Conservation (phyloP, 2,113 vertebrate genomes). For the Parus major region DNA sequence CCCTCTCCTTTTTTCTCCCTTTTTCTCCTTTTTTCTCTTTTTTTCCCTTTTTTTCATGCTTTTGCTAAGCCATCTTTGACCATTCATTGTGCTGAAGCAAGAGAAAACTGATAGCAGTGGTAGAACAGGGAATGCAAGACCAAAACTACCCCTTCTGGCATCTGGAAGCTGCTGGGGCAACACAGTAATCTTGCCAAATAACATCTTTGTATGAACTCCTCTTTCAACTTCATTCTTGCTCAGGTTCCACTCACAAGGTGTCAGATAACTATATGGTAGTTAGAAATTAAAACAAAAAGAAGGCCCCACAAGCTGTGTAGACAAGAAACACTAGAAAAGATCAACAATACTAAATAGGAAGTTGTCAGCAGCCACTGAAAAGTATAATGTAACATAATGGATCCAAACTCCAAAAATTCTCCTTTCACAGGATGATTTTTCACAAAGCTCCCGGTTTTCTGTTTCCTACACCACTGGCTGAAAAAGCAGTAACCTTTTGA, state of each 20-base stretch:
- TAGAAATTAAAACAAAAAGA: slow-evolving; percentile 17
- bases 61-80: not conserved
- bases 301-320: not conserved
- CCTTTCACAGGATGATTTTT: not conserved
- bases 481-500: slow-evolving; percentile 8
- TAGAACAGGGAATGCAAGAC: not conserved
- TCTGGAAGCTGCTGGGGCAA: not conserved
- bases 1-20: fast-evolving
- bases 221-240: not conserved
- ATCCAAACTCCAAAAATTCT: not conserved
- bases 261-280: not conserved
- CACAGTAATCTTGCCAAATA: not conserved
- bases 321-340: not conserved
- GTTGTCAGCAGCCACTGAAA: not conserved
- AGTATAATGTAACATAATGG: not conserved
- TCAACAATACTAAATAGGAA: not conserved
- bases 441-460: not conserved
- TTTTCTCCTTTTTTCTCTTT: fast-evolving
- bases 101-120: not conserved
- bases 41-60: fast-evolving
- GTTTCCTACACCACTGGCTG: not conserved
- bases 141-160: not conserved
- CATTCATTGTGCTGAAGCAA: not conserved
- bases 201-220: not conserved
- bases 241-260: not conserved